Base-by-base conservation (phyloP, 37 sponge, comb jelly and placozoan species). In the Petrosia ficiformis region DNA sequence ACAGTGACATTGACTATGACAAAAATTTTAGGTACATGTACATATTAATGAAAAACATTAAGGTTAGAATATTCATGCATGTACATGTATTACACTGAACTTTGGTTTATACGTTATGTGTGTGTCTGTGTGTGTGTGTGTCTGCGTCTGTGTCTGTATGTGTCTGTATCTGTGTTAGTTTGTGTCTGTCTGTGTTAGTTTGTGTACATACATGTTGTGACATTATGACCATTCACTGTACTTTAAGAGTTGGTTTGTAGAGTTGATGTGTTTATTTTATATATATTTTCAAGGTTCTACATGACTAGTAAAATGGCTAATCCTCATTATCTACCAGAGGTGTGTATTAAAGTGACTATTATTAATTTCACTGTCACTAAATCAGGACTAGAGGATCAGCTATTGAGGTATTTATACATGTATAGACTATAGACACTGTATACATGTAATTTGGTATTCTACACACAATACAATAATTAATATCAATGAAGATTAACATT, bases 321-420 rank as follows among this genome's bases (percentile, higher is more conserved):
- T 74, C 99, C 99, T 33, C 99, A 99, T 75, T 99, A 99, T 79
- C 85, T 96, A 39, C 99, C 99, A 1, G 99, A 99, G 73, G 94
- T 99, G 22, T 99, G 89, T 74, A 99, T 96, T 68, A 99, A 99
- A 68, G 99, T 99, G 25, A 93, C 99, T 36, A 90, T 99, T 80
- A 96, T 99, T 84, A 99, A 99, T 78, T 99, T 99, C 80, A 99
- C 99, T 58, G 96, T 99, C 63, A 93, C 92, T 52, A 84, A 73
- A 33, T 96, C 94, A 25, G 99, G 99, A 31, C 85, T 99, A 36
- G 99, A 99, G 74, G 99, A 99, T 78, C 99, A 99, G 80, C 82
- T 99, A 34, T 88, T 99, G 33, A 93, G 90, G 90, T 89, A 44
- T 52, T 29, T n/a, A n/a, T 26, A 29, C 22, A 10, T 10, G 54